These are phyloP conservation scores for Ectemnius continuus DNA, from an alignment of 2,888 invertebrate species.

Conservation along the genomic window DNA sequence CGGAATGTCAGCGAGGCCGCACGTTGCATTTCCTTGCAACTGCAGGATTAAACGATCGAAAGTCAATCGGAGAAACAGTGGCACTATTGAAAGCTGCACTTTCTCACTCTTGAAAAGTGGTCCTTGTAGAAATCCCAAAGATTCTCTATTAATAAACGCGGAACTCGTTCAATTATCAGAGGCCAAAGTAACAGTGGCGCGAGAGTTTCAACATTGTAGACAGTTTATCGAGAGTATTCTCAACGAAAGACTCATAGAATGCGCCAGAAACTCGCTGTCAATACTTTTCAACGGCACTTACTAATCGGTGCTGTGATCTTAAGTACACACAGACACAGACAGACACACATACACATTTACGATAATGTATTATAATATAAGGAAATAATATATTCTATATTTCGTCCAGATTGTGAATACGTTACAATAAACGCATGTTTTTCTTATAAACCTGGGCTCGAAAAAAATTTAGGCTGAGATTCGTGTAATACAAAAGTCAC, in stretches of 20 bases:
- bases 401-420: constrained; percentile 71
- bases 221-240: constrained; percentile 18
- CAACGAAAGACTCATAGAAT: constrained; percentile 39
- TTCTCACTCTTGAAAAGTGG: neutral
- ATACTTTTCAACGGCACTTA: constrained; percentile 48
- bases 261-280: constrained; percentile 43
- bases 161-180: no score
- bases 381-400: constrained; percentile 71
- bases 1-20: constrained; percentile 38
- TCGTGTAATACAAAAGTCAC: no score
- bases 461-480: no score
- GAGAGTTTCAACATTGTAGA: neutral
- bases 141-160: no score
- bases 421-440: constrained; percentile 72
- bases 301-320: constrained; percentile 44
- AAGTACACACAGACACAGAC: constrained; percentile 27
- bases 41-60: no score
- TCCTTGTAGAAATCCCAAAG: no score
- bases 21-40: constrained; percentile 33
- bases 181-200: neutral
- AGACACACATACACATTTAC: constrained; percentile 34
- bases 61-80: no score
- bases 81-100: neutral
- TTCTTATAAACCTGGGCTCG: constrained; percentile 44
- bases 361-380: constrained; percentile 66